Base-by-base conservation (phyloP, 35 echinoderm and acorn worm genomes). In the Apostichopus californicus region DNA sequence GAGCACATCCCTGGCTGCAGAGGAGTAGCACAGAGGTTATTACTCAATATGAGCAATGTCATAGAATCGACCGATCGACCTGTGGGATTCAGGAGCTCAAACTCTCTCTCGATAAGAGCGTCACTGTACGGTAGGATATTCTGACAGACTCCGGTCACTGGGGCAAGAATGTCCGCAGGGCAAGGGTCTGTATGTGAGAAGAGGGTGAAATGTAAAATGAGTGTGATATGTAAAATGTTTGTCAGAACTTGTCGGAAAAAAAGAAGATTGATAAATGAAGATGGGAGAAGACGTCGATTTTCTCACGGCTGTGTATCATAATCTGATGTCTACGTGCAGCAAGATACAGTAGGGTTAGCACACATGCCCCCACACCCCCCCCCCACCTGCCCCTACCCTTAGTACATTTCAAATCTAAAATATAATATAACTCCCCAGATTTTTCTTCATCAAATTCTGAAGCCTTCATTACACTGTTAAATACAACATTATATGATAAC, bases 171-270 rank as follows among this genome's bases (percentile, higher is more conserved):
- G 8, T 73, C 86, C 5, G 20, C 13, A 63, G 86, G 57, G 61
- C 86, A 89, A 8, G 86, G 86, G 20, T 23, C 86, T 89, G 86
- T 34, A 34, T 34, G 71, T 75, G 5, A 20, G 17, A 75, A 75
- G 71, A 75, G 64, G 18, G 64, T 11, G 18, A 68, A 20, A n/a
- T 75, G 71, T 46, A 46, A 46, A 46, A 46, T 4, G 34, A 46
- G 34, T 46, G 34, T 17, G 14, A 75, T 1, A 75, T 17, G 71
- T 17, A 75, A 75, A 75, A 75, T 75, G 21, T 46, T 46, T 46
- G 34, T 46, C 71, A 75, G 71, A 14, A 75, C 21, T 75, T 75
- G 71, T 75, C 14, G 14, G 34, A 3, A 1, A 46, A 46, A 82
- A 57, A 53, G 46, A 5, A 53, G 55, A 82, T 17, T 14, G 46